Evolutionary conservation across 1,140 invertebrate species (phyloP), one percentile per base, ranked within the genome.

Genomic region (Drosophila virilis): DNA sequence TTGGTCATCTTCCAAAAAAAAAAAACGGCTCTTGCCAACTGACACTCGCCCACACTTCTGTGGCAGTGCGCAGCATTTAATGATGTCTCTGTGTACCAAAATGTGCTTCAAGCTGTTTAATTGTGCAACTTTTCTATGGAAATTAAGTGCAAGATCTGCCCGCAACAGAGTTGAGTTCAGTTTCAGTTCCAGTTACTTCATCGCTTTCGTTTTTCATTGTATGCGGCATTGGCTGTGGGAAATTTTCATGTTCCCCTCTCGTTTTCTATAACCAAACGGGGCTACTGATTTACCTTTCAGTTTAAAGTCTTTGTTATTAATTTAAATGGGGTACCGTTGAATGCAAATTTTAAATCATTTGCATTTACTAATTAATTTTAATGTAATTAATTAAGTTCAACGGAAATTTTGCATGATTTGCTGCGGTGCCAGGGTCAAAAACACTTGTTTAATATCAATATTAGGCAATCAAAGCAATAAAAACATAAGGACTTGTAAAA

Each of bases 111-210:
- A 75, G 75, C 59, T 65, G 77, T 78, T 88, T 89, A 88, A 88
- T 88, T 88, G 84, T 88, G 84, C 84, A 88, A 89, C 84, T 80
- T 89, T 90, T 89, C 80, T 77, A 77, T 88, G 74, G 84, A 88
- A 88, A 88, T 79, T 79, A 82, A 86, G 48, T 84, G 69, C 69
- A 78, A 70, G 73, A 64, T 46, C 15, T 46, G 40, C 42, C 32
- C 57, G 40, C 40, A 46, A 59, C 22, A 5, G 57, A 40, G 13
- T 13, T 32, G 35, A 57, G 37, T 58, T 38, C 45, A 51, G 12
- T 22, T 48, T 37, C n/a, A 55, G 46, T 71, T 59, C 71, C 35
- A 74, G 80, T 88, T 88, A 88, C 84, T 89, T 89, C 84, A 88
- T 83, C 75, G 83, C 84, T 88, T 89, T 88, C 84, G 84, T 89